A percentile compares a stretch with the other conserved stretches of the same genome.
These are phyloP conservation scores for Porites lutea DNA, from an alignment of 64 coral and sea anemone genomes.

Conservation along the genomic window DNA sequence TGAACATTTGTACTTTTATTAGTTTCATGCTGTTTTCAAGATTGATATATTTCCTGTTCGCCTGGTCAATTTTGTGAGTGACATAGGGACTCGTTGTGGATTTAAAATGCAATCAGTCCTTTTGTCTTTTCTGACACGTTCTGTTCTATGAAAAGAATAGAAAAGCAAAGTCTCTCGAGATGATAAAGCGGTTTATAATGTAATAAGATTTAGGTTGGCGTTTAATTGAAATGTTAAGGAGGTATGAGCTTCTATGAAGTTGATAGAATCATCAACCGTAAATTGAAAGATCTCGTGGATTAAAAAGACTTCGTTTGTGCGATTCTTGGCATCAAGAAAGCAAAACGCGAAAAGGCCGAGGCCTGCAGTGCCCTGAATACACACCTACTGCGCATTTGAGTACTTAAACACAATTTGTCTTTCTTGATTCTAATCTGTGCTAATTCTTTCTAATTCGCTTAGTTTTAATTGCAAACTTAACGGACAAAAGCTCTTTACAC, in stretches of 20 bases:
- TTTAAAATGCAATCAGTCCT: not conserved
- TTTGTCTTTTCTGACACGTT: not conserved
- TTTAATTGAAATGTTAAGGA: not conserved
- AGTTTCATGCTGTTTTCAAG: slow-evolving; percentile 6
- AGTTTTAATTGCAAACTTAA: not conserved
- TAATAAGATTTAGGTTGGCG: not conserved
- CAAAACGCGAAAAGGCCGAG: not conserved
- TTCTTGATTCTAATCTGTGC: not conserved
- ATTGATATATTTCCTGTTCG: not conserved
- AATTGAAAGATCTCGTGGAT: no score
- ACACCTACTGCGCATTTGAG: not conserved
- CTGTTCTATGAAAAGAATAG: not conserved
- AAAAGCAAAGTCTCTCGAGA: not conserved
- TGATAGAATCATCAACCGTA: not conserved
- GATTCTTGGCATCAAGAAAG: no score
- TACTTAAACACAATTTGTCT: not conserved
- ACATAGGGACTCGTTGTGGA: not conserved
- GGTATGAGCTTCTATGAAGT: not conserved
- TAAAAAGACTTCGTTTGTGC: no score
- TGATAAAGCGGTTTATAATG: slow-evolving; percentile 14
- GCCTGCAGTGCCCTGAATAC: not conserved
- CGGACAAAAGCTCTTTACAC: not conserved
- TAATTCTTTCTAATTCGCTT: not conserved
- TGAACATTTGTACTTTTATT: not conserved
- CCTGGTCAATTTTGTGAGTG: not conserved